phyloP scores from a whole-genome alignment of 1,140 invertebrate genomes.

The Drosophila neocordata region DNA sequence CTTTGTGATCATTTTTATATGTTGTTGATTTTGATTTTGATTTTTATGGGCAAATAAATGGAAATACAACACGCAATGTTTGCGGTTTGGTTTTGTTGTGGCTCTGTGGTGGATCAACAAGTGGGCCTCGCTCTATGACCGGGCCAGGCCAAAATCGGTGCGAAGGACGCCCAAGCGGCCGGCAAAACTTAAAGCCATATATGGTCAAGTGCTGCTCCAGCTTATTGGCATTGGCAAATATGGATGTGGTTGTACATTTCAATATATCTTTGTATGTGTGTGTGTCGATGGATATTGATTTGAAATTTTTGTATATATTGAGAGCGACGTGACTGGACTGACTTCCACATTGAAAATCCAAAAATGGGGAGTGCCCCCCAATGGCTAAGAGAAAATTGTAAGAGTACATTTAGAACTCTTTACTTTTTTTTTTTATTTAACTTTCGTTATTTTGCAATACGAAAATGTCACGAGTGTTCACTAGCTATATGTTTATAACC shows the following conservation, averaged over 20 bases:
- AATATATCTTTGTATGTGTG: slow-evolving; percentile 4
- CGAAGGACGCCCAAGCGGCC: slow-evolving; percentile 70
- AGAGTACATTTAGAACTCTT: slow-evolving; percentile 53
- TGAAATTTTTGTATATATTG: slow-evolving; percentile 20
- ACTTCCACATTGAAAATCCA: slow-evolving; percentile 31
- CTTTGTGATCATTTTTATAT: too few relatives aligned
- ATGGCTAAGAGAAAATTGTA: slow-evolving; percentile 11
- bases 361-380: slow-evolving; percentile 33
- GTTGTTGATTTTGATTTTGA: slow-evolving; percentile 17
- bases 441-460: slow-evolving; percentile 29
- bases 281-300: slow-evolving; percentile 58
- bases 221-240: slow-evolving; percentile 63
- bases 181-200: slow-evolving; percentile 54
- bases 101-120: slow-evolving; percentile 50
- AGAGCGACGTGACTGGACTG: slow-evolving; percentile 38
- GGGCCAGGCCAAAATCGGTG: slow-evolving; percentile 57
- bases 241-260: slow-evolving; percentile 48
- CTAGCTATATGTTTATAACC: slow-evolving; percentile 49
- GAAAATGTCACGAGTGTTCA: slow-evolving; percentile 42
- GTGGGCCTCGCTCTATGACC: slow-evolving; percentile 50
- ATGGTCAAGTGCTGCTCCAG: slow-evolving; percentile 48
- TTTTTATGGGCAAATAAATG: slow-evolving; percentile 55
- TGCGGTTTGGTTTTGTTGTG: slow-evolving; percentile 43
- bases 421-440: slow-evolving; percentile 25
- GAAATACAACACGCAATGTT: slow-evolving; percentile 58